These are phyloP conservation scores for Lordiphosa stackelbergi DNA, from an alignment of 1,140 invertebrate genomes.

Conservation along the genomic window DNA sequence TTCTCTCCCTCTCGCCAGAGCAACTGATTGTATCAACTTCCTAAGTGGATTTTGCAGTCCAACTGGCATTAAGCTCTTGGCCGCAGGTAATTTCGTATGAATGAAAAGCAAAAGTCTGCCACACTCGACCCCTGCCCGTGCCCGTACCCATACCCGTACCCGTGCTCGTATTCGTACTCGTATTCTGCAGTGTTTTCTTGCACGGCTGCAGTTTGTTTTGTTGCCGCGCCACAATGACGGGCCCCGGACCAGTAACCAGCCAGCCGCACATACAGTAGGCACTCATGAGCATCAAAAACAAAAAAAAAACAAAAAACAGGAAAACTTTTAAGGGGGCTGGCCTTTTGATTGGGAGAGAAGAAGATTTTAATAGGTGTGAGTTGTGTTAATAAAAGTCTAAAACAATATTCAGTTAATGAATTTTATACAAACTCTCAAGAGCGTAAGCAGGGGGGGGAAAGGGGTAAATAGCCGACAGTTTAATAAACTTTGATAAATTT, in stretches of 20 bases:
- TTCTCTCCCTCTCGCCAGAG: conserved; percentile 36
- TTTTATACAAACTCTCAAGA: too few relatives aligned
- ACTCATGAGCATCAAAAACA: too few relatives aligned
- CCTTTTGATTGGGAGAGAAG: too few relatives aligned
- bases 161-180: conserved; percentile 16
- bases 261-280: conserved; percentile 21
- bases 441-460: too few relatives aligned
- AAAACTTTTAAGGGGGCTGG: too few relatives aligned
- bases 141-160: not conserved
- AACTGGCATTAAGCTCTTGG: conserved; percentile 75
- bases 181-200: conserved; percentile 46
- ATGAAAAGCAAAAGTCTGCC: conserved; percentile 69
- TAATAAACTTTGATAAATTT: too few relatives aligned
- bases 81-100: conserved; percentile 74
- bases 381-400: too few relatives aligned
- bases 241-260: conserved; percentile 7
- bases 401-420: too few relatives aligned
- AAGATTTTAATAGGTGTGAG: too few relatives aligned
- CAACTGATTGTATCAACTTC: conserved; percentile 74
- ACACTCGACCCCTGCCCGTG: not conserved
- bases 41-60: conserved; percentile 75
- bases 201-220: conserved; percentile 45
- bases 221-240: conserved; percentile 37
- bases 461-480: too few relatives aligned
- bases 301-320: too few relatives aligned